Conservation (phyloP, 2,888 invertebrate genomes). For the Exephanes ischioxanthus region DNA sequence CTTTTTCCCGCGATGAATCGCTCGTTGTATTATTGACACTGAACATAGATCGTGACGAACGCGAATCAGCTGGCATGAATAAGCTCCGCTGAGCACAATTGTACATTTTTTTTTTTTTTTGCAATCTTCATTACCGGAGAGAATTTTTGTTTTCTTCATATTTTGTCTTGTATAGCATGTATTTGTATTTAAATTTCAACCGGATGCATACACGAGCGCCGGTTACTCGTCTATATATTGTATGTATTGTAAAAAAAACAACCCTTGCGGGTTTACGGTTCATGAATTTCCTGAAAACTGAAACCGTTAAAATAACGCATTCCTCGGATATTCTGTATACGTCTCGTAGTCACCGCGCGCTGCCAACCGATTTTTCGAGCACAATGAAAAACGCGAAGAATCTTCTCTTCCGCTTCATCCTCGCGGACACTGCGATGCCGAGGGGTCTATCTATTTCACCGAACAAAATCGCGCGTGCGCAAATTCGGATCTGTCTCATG, state of each 20-base stretch:
- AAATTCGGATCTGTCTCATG: constrained; percentile 46
- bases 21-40: constrained; percentile 28
- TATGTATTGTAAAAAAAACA: constrained; percentile 38
- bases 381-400: constrained; percentile 28
- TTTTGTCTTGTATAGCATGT: constrained; percentile 32
- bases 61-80: constrained; percentile 17
- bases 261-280: neutral
- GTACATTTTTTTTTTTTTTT: constrained; percentile 44
- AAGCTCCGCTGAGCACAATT: constrained; percentile 34
- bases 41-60: constrained; percentile 56
- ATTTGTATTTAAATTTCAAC: constrained; percentile 48
- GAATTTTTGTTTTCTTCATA: constrained; percentile 20
- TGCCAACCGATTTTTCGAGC: neutral
- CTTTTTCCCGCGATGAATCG: constrained; percentile 10
- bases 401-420: constrained; percentile 53
- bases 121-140: constrained; percentile 2
- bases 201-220: constrained; percentile 34
- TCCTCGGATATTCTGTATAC: neutral
- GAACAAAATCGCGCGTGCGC: constrained; percentile 31
- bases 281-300: neutral
- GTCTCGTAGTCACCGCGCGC: neutral
- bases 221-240: constrained; percentile 46
- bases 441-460: constrained; percentile 18
- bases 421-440: constrained; percentile 43
- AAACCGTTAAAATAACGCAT: neutral